phyloP scores from a whole-genome alignment of 1,140 invertebrate species.

The Sesamia nonagrioides region DNA sequence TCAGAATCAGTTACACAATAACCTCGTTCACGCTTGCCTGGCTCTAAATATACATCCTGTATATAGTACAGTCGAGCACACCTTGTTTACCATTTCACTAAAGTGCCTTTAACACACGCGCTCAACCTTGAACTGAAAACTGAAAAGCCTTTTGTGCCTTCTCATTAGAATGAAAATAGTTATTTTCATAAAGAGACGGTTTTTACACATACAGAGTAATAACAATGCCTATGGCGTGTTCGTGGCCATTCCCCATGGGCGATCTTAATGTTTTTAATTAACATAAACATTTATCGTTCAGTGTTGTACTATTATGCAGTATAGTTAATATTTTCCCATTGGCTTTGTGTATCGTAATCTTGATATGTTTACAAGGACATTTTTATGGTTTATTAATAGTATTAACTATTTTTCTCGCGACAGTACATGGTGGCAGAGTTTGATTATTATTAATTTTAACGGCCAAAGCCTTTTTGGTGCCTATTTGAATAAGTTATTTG shows the following conservation, averaged over 20 bases:
- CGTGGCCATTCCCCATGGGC: slow-evolving; percentile 40
- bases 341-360: slow-evolving; percentile 8
- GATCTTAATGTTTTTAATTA: slow-evolving; percentile 65
- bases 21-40: slow-evolving; percentile 36
- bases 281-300: slow-evolving; percentile 61
- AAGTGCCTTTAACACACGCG: slow-evolving; percentile 33
- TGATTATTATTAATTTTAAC: no score
- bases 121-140: slow-evolving; percentile 42
- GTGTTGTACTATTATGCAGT: slow-evolving; percentile 36
- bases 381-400: slow-evolving; percentile 12
- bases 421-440: not conserved
- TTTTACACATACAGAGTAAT: slow-evolving; percentile 16
- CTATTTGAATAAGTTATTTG: no score
- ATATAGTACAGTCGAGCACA: slow-evolving; percentile 7
- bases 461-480: no score
- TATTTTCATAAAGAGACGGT: slow-evolving; percentile 41
- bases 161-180: slow-evolving; percentile 49
- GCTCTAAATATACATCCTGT: slow-evolving; percentile 16
- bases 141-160: slow-evolving; percentile 43
- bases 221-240: slow-evolving; percentile 42
- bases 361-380: slow-evolving; percentile 20
- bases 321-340: slow-evolving; percentile 33
- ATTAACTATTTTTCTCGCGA: slow-evolving; percentile 8
- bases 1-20: slow-evolving; percentile 38
- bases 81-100: slow-evolving; percentile 36